These are phyloP conservation scores for Eupsilia transversa DNA, from an alignment of 2,888 invertebrate genomes.

Conservation along the genomic window DNA sequence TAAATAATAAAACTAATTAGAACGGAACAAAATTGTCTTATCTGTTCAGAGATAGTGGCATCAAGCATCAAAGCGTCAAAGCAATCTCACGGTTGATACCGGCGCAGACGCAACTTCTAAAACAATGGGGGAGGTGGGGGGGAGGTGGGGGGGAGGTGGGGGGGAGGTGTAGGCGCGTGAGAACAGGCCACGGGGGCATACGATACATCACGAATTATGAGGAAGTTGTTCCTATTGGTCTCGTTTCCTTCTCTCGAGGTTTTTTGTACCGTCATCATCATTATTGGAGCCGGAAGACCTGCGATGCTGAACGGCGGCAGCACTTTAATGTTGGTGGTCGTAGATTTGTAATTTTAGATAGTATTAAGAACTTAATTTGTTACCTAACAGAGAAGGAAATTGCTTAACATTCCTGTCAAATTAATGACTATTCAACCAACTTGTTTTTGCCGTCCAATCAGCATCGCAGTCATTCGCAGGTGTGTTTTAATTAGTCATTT, in stretches of 20 bases:
- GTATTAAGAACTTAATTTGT: conserved; percentile 21
- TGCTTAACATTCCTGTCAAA: neutral
- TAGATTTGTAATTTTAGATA: conserved; percentile 11
- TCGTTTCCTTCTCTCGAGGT: conserved; percentile 45
- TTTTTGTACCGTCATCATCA: conserved; percentile 52
- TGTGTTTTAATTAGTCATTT: conserved; percentile 41
- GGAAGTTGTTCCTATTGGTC: conserved; percentile 68
- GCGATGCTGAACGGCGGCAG: neutral
- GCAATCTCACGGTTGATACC: conserved; percentile 68
- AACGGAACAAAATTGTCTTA: conserved; percentile 71
- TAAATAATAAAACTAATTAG: conserved; percentile 69
- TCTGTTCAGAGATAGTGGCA: conserved; percentile 63
- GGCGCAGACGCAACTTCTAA: conserved; percentile 65
- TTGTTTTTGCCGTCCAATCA: conserved; percentile 12
- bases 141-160: conserved; percentile 49
- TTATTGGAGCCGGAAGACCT: conserved; percentile 43
- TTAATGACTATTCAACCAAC: conserved; percentile 28
- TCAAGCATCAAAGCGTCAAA: conserved; percentile 65
- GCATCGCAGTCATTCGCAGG: conserved; percentile 44
- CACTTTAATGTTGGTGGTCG: neutral
- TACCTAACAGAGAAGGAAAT: conserved; percentile 24
- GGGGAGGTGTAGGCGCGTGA: conserved; percentile 67
- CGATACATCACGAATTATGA: conserved; percentile 69
- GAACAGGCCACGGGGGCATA: conserved; percentile 78
- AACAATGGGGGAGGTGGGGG: conserved; percentile 65